Percentiles rank a stretch among this genome's conserved stretches.
Conservation (phyloP, 2,113 vertebrate species). For the Rhabdornis inornatus region DNA sequence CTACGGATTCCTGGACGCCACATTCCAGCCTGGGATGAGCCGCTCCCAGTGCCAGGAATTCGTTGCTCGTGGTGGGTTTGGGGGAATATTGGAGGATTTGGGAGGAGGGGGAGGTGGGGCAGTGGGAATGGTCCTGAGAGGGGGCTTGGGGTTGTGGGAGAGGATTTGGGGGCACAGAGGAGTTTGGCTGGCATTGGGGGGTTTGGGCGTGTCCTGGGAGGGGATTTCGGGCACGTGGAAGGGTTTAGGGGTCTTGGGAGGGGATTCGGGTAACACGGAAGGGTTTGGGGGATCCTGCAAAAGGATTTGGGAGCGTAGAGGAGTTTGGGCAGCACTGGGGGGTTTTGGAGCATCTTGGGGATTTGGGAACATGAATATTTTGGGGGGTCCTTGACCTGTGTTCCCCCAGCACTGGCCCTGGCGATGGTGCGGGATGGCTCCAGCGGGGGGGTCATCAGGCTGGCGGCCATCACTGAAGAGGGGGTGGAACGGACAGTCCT, state of each 20-base stretch:
- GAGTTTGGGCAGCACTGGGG: not conserved
- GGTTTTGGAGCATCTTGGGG: not conserved
- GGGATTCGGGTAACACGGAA: not conserved
- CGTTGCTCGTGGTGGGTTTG: not conserved
- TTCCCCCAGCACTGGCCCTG: not conserved
- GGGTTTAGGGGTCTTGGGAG: too few species aligned
- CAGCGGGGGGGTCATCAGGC: not conserved
- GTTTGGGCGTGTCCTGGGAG: not conserved
- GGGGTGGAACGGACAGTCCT: not conserved
- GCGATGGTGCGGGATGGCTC: not conserved
- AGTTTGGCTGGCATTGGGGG: not conserved
- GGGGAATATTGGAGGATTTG: too few species aligned
- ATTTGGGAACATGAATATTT: fast-evolving
- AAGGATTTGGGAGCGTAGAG: too few species aligned
- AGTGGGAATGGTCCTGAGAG: not conserved
- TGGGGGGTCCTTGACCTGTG: not conserved
- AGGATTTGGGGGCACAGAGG: not conserved
- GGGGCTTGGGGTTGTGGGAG: not conserved
- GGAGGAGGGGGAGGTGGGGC: too few species aligned
- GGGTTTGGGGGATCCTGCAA: not conserved
- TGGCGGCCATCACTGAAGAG: not conserved
- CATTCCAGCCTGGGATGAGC: not conserved
- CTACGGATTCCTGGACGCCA: not conserved
- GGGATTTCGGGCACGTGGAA: not conserved
- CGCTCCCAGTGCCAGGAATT: not conserved